Evolutionary conservation across 92 coral and sea anemone genomes (phyloP).

Genomic region (Plumapathes pennacea): DNA sequence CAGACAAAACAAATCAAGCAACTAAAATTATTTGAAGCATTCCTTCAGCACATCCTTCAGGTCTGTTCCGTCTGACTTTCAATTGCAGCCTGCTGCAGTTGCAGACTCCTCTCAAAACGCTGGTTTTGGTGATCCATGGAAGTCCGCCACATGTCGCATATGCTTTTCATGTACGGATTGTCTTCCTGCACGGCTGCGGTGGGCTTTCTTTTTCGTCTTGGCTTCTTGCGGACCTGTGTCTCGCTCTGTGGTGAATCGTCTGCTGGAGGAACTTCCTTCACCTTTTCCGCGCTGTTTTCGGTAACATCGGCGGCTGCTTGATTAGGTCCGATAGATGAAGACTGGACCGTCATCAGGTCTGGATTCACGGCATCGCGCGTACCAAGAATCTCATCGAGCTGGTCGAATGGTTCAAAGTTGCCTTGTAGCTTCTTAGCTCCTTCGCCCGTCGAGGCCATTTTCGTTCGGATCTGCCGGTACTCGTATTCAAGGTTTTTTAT

Average conservation of each 20-base stretch:
- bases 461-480: slow-evolving; percentile 25
- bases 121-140: slow-evolving; percentile 30
- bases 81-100: slow-evolving; percentile 38
- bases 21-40: too few relatives aligned
- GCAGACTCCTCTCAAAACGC: slow-evolving; percentile 35
- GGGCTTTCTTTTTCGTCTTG: background rate
- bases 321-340: slow-evolving; percentile 39
- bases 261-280: too few relatives aligned
- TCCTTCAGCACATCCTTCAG: too few relatives aligned
- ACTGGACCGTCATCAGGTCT: slow-evolving; percentile 38
- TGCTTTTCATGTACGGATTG: slow-evolving; percentile 17
- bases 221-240: background rate
- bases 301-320: too few relatives aligned
- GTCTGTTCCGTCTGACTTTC: slow-evolving; percentile 46
- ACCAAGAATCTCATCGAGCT: slow-evolving; percentile 31
- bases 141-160: slow-evolving; percentile 41
- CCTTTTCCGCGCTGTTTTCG: too few relatives aligned
- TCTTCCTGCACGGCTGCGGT: slow-evolving; percentile 1
- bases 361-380: slow-evolving; percentile 51
- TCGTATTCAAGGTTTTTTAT: slow-evolving; percentile 32
- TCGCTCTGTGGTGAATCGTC: slow-evolving; percentile 9
- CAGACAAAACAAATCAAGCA: too few relatives aligned
- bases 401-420: slow-evolving; percentile 27
- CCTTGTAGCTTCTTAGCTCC: slow-evolving; percentile 24
- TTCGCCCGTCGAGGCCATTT: slow-evolving; percentile 41